Base-by-base conservation (phyloP, 1,140 invertebrate genomes). In the Drosophila trapezifrons region DNA sequence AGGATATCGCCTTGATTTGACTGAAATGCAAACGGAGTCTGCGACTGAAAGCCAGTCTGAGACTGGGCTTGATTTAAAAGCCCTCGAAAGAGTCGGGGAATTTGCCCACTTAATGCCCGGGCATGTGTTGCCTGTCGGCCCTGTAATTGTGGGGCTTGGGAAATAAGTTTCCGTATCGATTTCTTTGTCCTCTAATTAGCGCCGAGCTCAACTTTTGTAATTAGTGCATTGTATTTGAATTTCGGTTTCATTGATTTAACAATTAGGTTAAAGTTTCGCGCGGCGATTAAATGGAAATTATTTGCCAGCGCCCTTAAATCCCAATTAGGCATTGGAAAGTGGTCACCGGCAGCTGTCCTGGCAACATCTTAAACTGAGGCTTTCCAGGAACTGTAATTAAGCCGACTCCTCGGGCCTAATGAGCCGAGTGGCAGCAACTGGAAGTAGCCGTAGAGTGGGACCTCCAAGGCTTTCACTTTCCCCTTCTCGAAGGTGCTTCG, bases 241-340 rank as follows among this genome's bases (percentile, higher is more conserved):
- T 78, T 74, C 56, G 60, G 72, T 64, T 86, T 59, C 83, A 87
- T 87, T 86, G 84, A 86, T 87, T 86, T 87, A 79, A 74, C 76
- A 87, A 87, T 86, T 87, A 83, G 76, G 60, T 67, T 25, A 57
- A 60, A 55, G 37, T 71, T 56, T 56, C 54, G 42, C 69, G 66
- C 25, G 17, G 35, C 69, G 69, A 71, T 71, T 71, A 71, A 71
- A 71, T 71, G 32, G 65, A 71, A 71, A 71, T 71, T 71, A 71
- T 71, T 71, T 58, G 15, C 12, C 40, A 51, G 43, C 43, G 17
- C 43, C 74, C 69, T 42, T 40, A 72, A 72, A 71, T 72, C 43
- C 69, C 52, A 72, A 72, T 71, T 72, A 72, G 27, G 71, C 32
- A 60, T 32, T 37, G 69, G 27, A 79, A 85, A 78, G 17, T 78